Evolutionary conservation across 2,113 vertebrate genomes (phyloP).

Genomic region (Erpornis zantholeuca): DNA sequence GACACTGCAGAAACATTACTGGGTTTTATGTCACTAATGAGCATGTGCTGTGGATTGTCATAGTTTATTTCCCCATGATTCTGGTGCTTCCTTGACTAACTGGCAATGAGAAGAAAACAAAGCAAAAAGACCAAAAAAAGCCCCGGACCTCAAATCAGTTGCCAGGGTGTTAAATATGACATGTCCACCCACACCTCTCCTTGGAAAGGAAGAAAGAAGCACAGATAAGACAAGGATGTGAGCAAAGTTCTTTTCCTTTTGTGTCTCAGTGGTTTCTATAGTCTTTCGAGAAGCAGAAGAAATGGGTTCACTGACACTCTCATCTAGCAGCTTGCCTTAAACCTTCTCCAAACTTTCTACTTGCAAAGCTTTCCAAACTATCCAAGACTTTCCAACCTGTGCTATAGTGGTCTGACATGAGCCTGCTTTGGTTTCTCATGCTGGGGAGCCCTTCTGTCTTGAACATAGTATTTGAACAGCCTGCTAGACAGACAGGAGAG

Average conservation of each 20-base stretch:
- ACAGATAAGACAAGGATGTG: background rate
- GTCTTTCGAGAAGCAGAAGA: background rate
- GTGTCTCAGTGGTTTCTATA: accelerated
- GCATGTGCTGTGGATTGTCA: background rate
- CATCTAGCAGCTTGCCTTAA: background rate
- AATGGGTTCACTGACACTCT: background rate
- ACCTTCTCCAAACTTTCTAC: background rate
- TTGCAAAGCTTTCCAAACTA: background rate
- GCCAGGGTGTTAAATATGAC: background rate
- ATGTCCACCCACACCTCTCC: background rate
- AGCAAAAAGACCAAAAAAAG: background rate
- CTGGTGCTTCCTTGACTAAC: background rate
- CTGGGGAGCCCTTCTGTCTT: background rate
- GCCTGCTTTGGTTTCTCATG: background rate
- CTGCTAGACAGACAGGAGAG: background rate
- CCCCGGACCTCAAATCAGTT: background rate
- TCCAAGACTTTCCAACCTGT: background rate
- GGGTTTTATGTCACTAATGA: background rate
- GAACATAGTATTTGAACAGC: background rate
- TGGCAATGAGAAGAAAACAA: background rate
- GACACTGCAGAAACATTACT: background rate
- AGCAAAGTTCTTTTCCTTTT: background rate
- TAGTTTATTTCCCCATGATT: background rate
- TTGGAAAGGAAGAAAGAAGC: background rate
- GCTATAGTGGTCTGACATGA: background rate